Evolutionary conservation across 2,888 invertebrate species (phyloP).

Genomic region (Meliscaeva auricollis): DNA sequence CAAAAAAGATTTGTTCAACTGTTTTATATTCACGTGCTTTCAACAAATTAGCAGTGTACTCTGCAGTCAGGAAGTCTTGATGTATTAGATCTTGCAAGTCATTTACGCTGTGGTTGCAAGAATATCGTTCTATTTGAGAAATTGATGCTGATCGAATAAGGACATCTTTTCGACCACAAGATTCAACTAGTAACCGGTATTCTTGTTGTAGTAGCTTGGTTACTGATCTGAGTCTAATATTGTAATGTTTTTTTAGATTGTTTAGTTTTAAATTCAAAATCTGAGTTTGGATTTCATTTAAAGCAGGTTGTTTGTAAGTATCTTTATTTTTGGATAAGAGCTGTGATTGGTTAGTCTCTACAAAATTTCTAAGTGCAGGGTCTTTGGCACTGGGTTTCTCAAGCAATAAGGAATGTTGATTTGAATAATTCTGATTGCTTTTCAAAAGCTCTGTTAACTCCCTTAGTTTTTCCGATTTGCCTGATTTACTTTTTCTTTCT

Average conservation of each 20-base stretch:
- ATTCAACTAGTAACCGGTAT: constrained; percentile 86
- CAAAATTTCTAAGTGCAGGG: constrained; percentile 85
- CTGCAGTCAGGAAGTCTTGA: constrained; percentile 80
- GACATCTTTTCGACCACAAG: constrained; percentile 88
- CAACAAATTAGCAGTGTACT: neutral
- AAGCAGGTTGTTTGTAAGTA: neutral
- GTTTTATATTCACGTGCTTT: neutral
- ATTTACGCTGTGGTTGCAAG: constrained; percentile 86
- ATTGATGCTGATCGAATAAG: constrained; percentile 94
- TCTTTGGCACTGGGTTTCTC: constrained; percentile 84
- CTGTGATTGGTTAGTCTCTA: too few relatives aligned
- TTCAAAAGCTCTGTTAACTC: constrained; percentile 92
- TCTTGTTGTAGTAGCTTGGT: constrained; percentile 86
- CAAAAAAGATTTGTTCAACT: neutral
- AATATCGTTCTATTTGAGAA: constrained; percentile 92
- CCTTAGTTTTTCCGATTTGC: constrained; percentile 89
- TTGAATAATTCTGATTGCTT: constrained; percentile 85
- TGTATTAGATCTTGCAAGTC: constrained; percentile 81
- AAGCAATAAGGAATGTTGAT: constrained; percentile 86
- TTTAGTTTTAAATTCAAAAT: neutral
- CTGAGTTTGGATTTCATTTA: neutral
- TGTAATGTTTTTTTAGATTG: neutral
- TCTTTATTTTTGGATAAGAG: too few relatives aligned
- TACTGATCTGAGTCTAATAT: constrained; percentile 78
- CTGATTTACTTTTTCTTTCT: constrained; percentile 82